A percentile compares a stretch with the other conserved stretches of the same genome.
Conservation (phyloP, 1,140 invertebrate genomes). For the Cotesia typhae region DNA sequence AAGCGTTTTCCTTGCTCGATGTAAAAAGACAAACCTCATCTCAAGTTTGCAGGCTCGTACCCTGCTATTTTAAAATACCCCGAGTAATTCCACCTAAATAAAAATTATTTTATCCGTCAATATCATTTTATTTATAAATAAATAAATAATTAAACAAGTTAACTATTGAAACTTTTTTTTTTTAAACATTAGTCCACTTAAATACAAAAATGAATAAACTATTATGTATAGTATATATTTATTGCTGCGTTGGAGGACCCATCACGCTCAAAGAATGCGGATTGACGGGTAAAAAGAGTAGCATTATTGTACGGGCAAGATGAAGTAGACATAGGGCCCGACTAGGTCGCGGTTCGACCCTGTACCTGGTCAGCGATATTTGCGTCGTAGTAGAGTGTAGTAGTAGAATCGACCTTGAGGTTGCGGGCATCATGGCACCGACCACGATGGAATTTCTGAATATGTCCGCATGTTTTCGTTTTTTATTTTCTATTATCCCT, state of each 20-base stretch:
- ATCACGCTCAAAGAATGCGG: background rate
- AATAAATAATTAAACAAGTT: background rate
- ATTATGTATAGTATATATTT: background rate
- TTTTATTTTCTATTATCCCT: conserved; percentile 32
- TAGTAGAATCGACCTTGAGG: conserved; percentile 67
- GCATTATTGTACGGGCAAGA: background rate
- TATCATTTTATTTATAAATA: background rate
- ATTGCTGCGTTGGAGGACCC: conserved; percentile 8
- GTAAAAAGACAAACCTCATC: conserved; percentile 56
- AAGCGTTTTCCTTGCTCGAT: conserved; percentile 38
- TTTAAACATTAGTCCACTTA: background rate
- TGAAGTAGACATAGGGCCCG: conserved; percentile 10
- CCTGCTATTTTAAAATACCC: conserved; percentile 13
- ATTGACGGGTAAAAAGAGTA: conserved; percentile 23
- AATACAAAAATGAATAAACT: background rate
- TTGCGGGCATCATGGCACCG: conserved; percentile 59
- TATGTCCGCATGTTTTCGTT: conserved; percentile 38
- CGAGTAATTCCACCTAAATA: background rate
- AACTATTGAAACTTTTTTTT: no score
- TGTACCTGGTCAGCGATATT: conserved; percentile 47
- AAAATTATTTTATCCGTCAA: background rate
- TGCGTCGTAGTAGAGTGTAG: conserved; percentile 44
- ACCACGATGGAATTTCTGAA: conserved; percentile 65
- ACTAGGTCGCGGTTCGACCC: conserved; percentile 55
- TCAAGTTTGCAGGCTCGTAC: conserved; percentile 44